Conservation (phyloP, 2,888 invertebrate genomes). For the Blera fallax region DNA sequence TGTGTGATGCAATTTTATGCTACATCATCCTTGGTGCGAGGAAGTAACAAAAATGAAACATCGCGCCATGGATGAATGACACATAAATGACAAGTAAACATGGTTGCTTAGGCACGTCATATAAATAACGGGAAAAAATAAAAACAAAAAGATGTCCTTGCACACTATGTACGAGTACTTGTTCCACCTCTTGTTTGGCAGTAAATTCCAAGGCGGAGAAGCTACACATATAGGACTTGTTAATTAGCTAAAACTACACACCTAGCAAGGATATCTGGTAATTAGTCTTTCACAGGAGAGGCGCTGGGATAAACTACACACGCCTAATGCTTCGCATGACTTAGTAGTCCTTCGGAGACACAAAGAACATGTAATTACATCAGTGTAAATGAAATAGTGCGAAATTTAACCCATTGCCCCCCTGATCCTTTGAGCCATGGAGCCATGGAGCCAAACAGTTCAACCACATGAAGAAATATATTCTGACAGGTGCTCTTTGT, state of each 20-base stretch:
- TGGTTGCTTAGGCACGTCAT: slow-evolving; percentile 3
- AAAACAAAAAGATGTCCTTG: slow-evolving; percentile 25
- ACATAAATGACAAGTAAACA: slow-evolving; percentile 55
- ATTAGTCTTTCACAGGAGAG: slow-evolving; percentile 2
- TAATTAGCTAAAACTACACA: slow-evolving; percentile 29
- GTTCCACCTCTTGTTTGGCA: slow-evolving; percentile 3
- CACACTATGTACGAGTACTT: neutral
- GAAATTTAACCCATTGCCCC: slow-evolving; percentile 33
- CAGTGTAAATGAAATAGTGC: slow-evolving; percentile 40
- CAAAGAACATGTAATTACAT: slow-evolving; percentile 57
- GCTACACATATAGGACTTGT: slow-evolving; percentile 2
- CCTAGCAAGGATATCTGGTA: slow-evolving; percentile 13
- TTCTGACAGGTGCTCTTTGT: slow-evolving; percentile 40
- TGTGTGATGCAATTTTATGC: slow-evolving; percentile 57
- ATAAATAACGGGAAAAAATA: neutral
- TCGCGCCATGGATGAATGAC: slow-evolving; percentile 48
- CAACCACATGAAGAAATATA: neutral
- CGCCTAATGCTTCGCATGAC: neutral
- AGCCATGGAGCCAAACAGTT: neutral
- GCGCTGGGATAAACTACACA: slow-evolving; percentile 9
- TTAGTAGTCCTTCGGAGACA: slow-evolving; percentile 18
- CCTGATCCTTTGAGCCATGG: slow-evolving; percentile 18
- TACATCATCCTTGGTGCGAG: slow-evolving; percentile 40
- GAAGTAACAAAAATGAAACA: neutral
- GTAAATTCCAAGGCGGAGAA: neutral